Evolutionary conservation across 2,888 invertebrate species (phyloP), one percentile per base, ranked within the genome.

Genomic region (Acanthosepion pharaonis): DNA sequence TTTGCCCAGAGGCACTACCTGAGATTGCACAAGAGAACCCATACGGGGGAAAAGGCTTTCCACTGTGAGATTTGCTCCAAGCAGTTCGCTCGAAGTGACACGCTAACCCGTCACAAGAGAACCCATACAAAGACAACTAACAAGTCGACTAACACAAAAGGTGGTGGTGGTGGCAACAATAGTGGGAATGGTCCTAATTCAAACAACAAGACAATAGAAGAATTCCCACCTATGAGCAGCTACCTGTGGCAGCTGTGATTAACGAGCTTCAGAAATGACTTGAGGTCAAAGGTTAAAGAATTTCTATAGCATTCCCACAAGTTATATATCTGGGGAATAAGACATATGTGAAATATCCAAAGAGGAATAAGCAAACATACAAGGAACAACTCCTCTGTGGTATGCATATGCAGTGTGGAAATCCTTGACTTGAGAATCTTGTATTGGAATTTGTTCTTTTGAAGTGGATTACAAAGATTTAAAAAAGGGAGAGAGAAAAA

Each of bases 1-100:
- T 93, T 93, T 53, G 93, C 93, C 49, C 93, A 93, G 93, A 93
- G 53, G 53, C 93, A 93, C 51, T 93, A 93, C 51, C 93, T 93
- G n/a, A 28, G 93, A 25, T n/a, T 93, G 28, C 93, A 93, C 93
- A 93, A 93, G 28, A 48, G 93, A 9, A 93, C 93, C 93, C 93
- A 93, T 33, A 93, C 93, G 20, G 93, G 93, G 15, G 93, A 93
- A 28, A 93, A 93, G n/a, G 93, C 93, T 3, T 93, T 93, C 93
- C 93, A 93, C 93, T 93, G 93, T 53, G 93, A 93, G 51, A 53
- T 93, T 49, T 93, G 93, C 93, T 53, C 93, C 53, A 93, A 93
- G 53, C 93, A 93, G n/a, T 93, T 93, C 53, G 93, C 93, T 51
- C 28, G 93, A 53, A 93, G 93, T 53, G 93, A 93, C 53, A 93